These are phyloP conservation scores for Chirona hameri DNA, from an alignment of 2,888 invertebrate genomes.

Conservation along the genomic window DNA sequence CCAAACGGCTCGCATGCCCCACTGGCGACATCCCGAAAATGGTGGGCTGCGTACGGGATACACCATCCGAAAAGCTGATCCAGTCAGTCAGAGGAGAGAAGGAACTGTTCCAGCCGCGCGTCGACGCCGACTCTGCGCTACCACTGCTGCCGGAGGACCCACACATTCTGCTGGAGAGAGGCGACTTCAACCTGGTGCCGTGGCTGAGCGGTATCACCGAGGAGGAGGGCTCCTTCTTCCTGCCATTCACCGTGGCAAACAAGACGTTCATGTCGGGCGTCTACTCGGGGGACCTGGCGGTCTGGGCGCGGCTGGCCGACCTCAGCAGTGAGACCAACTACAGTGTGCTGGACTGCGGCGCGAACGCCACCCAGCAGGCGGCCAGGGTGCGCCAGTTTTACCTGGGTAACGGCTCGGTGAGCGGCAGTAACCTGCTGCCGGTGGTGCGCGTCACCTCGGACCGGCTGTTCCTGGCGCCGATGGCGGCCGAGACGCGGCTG, in stretches of 20 bases:
- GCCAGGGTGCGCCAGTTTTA: not conserved
- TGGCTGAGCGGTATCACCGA: not conserved
- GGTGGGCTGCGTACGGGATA: constrained; percentile 40
- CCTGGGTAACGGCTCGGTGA: not conserved
- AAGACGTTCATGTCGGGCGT: constrained; percentile 34
- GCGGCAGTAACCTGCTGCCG: not conserved
- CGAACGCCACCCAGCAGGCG: not conserved
- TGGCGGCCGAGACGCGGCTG: not conserved
- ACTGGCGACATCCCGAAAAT: constrained; percentile 35
- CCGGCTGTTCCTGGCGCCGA: not conserved
- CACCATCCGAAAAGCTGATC: constrained; percentile 35
- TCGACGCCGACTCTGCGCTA: constrained; percentile 33
- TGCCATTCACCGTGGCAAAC: constrained; percentile 30
- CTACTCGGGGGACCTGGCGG: constrained; percentile 38
- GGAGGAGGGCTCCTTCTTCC: not conserved
- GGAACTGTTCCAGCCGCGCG: constrained; percentile 33
- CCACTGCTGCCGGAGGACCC: constrained; percentile 35
- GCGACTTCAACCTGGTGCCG: constrained; percentile 33
- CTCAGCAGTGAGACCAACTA: constrained; percentile 5
- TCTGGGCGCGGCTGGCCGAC: constrained; percentile 32
- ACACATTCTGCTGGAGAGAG: constrained; percentile 34
- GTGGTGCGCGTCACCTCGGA: not conserved
- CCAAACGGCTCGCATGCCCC: not conserved
- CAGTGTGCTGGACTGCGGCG: not conserved
- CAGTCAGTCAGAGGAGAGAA: constrained; percentile 35